These are phyloP conservation scores for Apeltes quadracus DNA, from an alignment of 2,113 vertebrate genomes.

Conservation along the genomic window DNA sequence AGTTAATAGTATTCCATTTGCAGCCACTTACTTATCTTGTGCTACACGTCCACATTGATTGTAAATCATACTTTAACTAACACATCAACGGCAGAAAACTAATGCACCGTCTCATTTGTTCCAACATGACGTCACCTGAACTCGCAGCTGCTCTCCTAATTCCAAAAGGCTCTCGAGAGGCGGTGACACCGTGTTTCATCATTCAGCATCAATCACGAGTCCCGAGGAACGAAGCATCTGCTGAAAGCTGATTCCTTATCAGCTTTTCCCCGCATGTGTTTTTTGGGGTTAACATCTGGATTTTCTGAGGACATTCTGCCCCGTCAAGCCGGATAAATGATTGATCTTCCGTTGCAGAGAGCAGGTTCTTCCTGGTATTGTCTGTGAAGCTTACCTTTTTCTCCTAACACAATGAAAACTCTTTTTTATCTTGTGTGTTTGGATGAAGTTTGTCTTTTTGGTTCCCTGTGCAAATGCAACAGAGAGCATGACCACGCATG, in stretches of 20 bases:
- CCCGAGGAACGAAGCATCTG: conserved; percentile 57
- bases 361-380: not conserved
- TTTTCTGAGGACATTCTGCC: conserved; percentile 58
- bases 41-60: conserved; percentile 25
- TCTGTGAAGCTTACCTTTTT: not conserved
- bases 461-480: not conserved
- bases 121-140: conserved; percentile 59
- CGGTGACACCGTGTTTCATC: conserved; percentile 65
- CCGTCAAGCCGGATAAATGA: conserved; percentile 22
- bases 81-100: not conserved
- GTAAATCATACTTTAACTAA: not conserved
- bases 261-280: conserved; percentile 53
- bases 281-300: conserved; percentile 63
- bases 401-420: not conserved
- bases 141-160: conserved; percentile 62
- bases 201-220: conserved; percentile 65
- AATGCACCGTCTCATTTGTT: conserved; percentile 27
- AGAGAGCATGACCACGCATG: not conserved
- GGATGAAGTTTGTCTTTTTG: not conserved
- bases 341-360: not conserved
- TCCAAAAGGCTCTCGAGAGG: conserved; percentile 62
- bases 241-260: conserved; percentile 68
- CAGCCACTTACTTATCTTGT: not conserved
- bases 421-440: not conserved
- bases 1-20: not conserved